A percentile compares a stretch with the other conserved stretches of the same genome.
Evolutionary conservation across 2,113 vertebrate genomes (phyloP).

Genomic region (Sturnira hondurensis): DNA sequence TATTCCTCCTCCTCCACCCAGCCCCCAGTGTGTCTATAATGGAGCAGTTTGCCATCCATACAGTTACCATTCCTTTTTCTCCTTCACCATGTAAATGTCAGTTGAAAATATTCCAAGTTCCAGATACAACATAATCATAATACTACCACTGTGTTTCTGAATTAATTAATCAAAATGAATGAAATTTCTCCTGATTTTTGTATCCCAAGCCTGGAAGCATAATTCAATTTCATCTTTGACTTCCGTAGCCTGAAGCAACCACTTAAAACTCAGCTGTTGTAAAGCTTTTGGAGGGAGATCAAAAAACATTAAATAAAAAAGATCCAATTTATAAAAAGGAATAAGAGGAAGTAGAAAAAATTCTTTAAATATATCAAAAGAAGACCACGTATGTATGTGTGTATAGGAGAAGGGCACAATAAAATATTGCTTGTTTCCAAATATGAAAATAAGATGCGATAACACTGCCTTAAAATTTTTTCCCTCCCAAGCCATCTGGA

Average conservation of each 20-base stretch:
- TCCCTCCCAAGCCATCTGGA: background rate
- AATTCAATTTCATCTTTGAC: conserved; percentile 70
- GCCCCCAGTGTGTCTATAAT: background rate
- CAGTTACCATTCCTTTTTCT: background rate
- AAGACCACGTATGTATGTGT: background rate
- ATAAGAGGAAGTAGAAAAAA: conserved; percentile 18
- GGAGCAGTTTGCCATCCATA: background rate
- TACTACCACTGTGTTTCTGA: conserved; percentile 77
- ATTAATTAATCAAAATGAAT: conserved; percentile 81
- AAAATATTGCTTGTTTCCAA: conserved; percentile 22
- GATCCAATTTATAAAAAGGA: conserved; percentile 11
- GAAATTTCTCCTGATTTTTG: conserved; percentile 79
- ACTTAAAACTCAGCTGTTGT: conserved; percentile 63
- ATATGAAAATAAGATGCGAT: conserved; percentile 41
- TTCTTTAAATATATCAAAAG: conserved; percentile 24
- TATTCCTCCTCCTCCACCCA: background rate
- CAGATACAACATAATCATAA: conserved; percentile 71
- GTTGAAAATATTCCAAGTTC: conserved; percentile 54
- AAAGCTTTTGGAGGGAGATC: conserved; percentile 63
- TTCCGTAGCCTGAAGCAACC: conserved; percentile 69
- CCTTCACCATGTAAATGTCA: conserved; percentile 45
- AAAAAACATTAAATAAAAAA: conserved; percentile 46
- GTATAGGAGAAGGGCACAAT: background rate
- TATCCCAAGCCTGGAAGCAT: conserved; percentile 77
- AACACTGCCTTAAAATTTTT: background rate